Conservation (phyloP, 2,113 vertebrate genomes). For the Pantherophis guttatus region DNA sequence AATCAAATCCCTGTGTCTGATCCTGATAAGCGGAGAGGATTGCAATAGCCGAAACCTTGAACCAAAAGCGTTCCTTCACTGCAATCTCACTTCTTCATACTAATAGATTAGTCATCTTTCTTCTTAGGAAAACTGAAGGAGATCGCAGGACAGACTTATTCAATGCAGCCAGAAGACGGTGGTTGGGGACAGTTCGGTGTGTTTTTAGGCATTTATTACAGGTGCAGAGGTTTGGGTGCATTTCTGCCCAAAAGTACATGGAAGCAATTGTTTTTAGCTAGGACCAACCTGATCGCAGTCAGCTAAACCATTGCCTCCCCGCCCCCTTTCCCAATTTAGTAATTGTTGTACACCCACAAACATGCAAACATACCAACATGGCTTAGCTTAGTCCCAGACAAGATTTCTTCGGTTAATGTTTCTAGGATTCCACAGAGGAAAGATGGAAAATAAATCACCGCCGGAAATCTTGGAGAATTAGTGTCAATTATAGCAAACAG, state of each 20-base stretch:
- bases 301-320: background rate
- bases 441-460: background rate
- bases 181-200: background rate
- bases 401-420: background rate
- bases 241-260: background rate
- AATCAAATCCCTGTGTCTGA: background rate
- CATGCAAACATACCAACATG: background rate
- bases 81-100: background rate
- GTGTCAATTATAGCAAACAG: background rate
- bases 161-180: background rate
- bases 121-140: background rate
- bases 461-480: background rate
- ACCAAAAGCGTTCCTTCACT: background rate
- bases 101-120: background rate
- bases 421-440: background rate
- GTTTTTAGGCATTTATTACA: background rate
- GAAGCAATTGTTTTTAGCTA: background rate
- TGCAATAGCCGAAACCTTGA: background rate
- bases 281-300: background rate
- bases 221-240: background rate
- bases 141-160: background rate
- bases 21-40: background rate
- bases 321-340: background rate
- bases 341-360: background rate
- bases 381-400: background rate